Evolutionary conservation across 2,113 vertebrate genomes (phyloP).

Genomic region (Emydocephalus ijimae): DNA sequence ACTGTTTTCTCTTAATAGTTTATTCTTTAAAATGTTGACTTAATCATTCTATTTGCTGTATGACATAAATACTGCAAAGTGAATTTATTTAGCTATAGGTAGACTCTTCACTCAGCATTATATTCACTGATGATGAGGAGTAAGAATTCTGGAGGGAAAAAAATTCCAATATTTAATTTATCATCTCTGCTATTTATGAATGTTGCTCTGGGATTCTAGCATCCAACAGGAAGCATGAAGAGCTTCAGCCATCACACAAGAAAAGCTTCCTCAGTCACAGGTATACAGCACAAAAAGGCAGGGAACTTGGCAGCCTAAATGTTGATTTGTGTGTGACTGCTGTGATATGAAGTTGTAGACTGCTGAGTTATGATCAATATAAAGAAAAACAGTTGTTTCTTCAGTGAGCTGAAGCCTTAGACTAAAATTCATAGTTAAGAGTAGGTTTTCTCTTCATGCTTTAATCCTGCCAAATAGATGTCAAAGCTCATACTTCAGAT

Average conservation of each 20-base stretch:
- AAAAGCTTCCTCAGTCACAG: not conserved
- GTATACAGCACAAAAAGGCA: not conserved
- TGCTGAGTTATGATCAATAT: not conserved
- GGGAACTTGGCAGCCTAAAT: not conserved
- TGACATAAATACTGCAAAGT: not conserved
- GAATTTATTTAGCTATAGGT: not conserved
- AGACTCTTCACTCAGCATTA: not conserved
- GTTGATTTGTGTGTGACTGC: not conserved
- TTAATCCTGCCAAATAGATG: not conserved
- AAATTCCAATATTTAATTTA: not conserved
- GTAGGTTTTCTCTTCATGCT: not conserved
- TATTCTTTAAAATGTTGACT: not conserved
- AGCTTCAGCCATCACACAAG: not conserved
- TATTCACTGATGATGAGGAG: not conserved
- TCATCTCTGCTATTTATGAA: not conserved
- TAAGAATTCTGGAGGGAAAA: not conserved
- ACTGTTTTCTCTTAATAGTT: not conserved
- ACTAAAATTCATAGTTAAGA: not conserved
- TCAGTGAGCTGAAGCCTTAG: not conserved
- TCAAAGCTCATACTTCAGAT: not conserved
- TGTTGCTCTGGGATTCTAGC: not conserved
- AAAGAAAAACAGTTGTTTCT: not conserved
- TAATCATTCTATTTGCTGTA: not conserved
- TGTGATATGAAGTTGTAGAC: not conserved
- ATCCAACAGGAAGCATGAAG: not conserved